Evolutionary conservation across 1,140 invertebrate species (phyloP), one percentile per base, ranked within the genome.

Genomic region (Monomorium pharaonis): DNA sequence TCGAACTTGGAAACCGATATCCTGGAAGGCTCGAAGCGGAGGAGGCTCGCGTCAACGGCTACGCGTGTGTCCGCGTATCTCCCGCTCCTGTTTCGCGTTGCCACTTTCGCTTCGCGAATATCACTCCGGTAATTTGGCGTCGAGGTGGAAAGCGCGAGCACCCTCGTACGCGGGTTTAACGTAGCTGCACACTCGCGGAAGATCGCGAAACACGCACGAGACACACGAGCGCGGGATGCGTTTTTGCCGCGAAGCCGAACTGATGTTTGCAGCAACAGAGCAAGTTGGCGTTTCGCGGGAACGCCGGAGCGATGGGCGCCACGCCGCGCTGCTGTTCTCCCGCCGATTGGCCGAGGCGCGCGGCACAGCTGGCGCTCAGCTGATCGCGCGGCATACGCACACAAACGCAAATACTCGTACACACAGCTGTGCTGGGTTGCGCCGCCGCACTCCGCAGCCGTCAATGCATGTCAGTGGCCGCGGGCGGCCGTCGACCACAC

Each of bases 341-440:
- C 76, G 77, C 75, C 75, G 77, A 93, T 94, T 94, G 93, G 94
- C 62, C 83, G 76, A 56, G 9, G 33, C 16, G 24, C 58, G 63
- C 54, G 76, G 86, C 92, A 93, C 94, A 94, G 94, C 94, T 95
- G 94, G 93, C 91, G 90, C 94, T 94, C 94, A 95, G 94, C 94
- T 94, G 94, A 95, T 94, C 90, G n/a, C n/a, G n/a, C 72, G 30
- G 75, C 51, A n/a, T 16, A 86, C 77, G 21, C 90, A 88, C 54
- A 89, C 56, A 24, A 16, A 27, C 30, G 2, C 21, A 7, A 7
- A 49, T n/a, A n/a, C 2, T 69, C 18, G 54, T 24, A 9, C 54
- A 56, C 21, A 12, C 21, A 14, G n/a, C n/a, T n/a, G n/a, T n/a
- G n/a, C n/a, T n/a, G n/a, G n/a, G n/a, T n/a, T n/a, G n/a, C n/a